These are phyloP conservation scores for Xerus inauris DNA, from an alignment of 2,113 vertebrate species.

Conservation along the genomic window DNA sequence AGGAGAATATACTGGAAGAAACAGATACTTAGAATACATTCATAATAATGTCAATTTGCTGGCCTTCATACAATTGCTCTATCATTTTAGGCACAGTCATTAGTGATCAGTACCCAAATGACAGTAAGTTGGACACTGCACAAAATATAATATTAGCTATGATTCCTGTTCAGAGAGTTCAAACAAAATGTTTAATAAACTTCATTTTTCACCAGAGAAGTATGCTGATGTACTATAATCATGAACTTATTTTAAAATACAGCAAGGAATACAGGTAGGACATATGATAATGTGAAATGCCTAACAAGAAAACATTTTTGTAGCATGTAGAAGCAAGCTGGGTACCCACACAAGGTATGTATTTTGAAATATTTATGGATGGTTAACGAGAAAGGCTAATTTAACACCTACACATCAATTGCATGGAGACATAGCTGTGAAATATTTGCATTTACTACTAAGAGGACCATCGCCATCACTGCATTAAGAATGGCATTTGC, in stretches of 20 bases:
- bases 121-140: neutral
- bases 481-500: conserved; percentile 51
- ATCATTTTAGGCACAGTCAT: conserved; percentile 49
- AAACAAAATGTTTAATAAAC: conserved; percentile 28
- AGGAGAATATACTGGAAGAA: conserved; percentile 53
- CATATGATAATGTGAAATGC: conserved; percentile 68
- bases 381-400: conserved; percentile 80
- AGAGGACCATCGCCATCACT: conserved; percentile 43
- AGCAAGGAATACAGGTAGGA: conserved; percentile 61
- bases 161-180: conserved; percentile 31
- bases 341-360: conserved; percentile 69
- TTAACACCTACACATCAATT: conserved; percentile 80
- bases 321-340: conserved; percentile 81
- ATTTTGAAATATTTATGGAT: conserved; percentile 80
- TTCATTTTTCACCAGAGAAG: conserved; percentile 52
- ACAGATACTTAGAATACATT: conserved; percentile 29
- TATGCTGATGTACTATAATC: conserved; percentile 41
- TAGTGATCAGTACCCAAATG: conserved; percentile 46
- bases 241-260: conserved; percentile 65
- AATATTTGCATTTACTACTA: conserved; percentile 72
- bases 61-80: conserved; percentile 18
- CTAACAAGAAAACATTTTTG: conserved; percentile 68
- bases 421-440: conserved; percentile 67
- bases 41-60: conserved; percentile 40
- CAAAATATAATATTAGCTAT: conserved; percentile 52